These are phyloP conservation scores for Peromyscus nudipes DNA, from an alignment of 2,797 vertebrate species.

Conservation along the genomic window DNA sequence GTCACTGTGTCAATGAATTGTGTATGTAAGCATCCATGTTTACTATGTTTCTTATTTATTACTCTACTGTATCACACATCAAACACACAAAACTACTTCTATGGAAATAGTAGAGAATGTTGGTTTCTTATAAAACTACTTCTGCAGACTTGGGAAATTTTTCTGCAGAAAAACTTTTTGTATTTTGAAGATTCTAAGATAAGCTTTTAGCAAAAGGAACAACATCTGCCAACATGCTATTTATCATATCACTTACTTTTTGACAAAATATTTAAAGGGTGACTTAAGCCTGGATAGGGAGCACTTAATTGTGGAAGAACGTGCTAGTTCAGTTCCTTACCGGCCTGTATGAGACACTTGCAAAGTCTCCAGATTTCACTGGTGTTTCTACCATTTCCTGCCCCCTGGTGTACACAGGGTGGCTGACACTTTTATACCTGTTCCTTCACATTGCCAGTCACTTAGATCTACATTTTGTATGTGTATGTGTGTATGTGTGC, in stretches of 20 bases:
- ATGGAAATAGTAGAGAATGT: background rate
- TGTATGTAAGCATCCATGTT: background rate
- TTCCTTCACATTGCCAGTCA: background rate
- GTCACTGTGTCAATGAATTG: background rate
- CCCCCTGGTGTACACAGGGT: background rate
- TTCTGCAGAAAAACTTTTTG: background rate
- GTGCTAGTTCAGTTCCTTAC: constrained; percentile 38
- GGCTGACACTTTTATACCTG: background rate
- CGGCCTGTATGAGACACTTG: background rate
- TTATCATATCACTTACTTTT: constrained; percentile 57
- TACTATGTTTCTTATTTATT: background rate
- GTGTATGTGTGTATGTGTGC: background rate
- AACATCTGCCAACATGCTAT: background rate
- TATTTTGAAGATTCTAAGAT: constrained; percentile 2
- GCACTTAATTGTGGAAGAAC: constrained; percentile 17
- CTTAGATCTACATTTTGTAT: background rate
- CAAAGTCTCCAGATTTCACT: constrained; percentile 31
- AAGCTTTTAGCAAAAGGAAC: constrained; percentile 53
- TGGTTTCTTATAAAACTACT: constrained; percentile 19
- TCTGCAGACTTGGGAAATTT: constrained; percentile 46
- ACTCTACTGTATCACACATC: background rate
- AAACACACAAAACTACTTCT: constrained; percentile 14
- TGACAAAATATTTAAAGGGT: constrained; percentile 64
- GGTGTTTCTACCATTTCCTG: constrained; percentile 37
- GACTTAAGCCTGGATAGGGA: constrained; percentile 57